These are phyloP conservation scores for Thalassophryne amazonica DNA, from an alignment of 2,797 vertebrate genomes.

Conservation along the genomic window DNA sequence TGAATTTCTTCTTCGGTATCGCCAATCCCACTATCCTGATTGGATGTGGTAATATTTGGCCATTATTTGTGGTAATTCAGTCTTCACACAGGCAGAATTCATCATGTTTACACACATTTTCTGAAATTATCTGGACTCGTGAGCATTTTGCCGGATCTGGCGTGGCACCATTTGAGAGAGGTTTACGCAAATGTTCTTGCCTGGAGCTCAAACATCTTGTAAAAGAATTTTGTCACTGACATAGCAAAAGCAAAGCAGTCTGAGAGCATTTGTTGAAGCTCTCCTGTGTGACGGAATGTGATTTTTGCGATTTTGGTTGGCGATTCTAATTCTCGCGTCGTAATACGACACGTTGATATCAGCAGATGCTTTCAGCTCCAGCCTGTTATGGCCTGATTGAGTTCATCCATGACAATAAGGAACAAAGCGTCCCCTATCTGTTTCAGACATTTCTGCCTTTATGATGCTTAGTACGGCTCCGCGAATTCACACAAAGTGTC, in stretches of 20 bases:
- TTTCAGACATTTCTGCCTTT: conserved; percentile 56
- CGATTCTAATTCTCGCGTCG: conserved; percentile 68
- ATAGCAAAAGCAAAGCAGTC: conserved; percentile 14
- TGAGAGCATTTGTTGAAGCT: conserved; percentile 4
- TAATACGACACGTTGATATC: conserved; percentile 58
- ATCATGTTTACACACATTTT: too few species aligned
- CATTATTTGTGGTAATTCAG: too few species aligned
- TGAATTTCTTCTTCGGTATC: too few species aligned
- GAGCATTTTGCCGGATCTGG: too few species aligned
- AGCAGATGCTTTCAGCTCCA: conserved; percentile 35
- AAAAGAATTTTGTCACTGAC: conserved; percentile 22
- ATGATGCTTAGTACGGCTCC: conserved; percentile 46
- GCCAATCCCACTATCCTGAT: too few species aligned
- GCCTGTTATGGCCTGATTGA: conserved; percentile 50
- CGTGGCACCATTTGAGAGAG: too few species aligned
- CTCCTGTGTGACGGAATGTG: conserved; percentile 40
- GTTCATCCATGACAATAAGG: conserved; percentile 58
- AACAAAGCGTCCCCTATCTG: conserved; percentile 60
- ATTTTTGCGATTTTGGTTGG: conserved; percentile 25
- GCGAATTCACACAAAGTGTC: conserved; percentile 55
- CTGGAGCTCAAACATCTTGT: too few species aligned
- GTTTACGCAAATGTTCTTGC: too few species aligned
- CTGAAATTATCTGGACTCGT: too few species aligned
- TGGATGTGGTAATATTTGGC: too few species aligned
- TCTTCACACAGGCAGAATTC: too few species aligned